Base-by-base conservation (phyloP, 30 jellyfish, hydroid and myxozoan species). In the Pelagia noctiluca region DNA sequence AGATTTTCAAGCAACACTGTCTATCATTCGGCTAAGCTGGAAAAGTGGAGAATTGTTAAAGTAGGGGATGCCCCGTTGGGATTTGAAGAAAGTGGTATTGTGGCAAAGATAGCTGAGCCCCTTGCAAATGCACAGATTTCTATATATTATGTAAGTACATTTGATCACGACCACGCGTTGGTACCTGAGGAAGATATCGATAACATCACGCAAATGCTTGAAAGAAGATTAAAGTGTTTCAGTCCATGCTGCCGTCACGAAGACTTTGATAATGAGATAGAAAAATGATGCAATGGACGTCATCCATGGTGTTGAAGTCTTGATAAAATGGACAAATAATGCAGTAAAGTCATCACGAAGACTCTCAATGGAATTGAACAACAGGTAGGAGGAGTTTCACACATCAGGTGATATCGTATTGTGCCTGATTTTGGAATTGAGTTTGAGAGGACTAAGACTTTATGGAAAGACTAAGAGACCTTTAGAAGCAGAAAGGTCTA, bases 21-120 rank as follows among this genome's bases (percentile, higher is more conserved):
- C 5, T 94, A 94, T 69, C 87, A 97, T 11, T 24, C 94, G 33
- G 79, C 97, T 31, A 83, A 85, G 62, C 87, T 80, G 23, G 99
- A 88, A 36, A 76, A 25, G 11, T 94, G 99, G 99, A 76, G 94
- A 73, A 88, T 94, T 78, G 86, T 94, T 4, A 53, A 53, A 63
- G 86, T 94, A 5, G 99, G 99, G 48, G 96, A 92, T 32, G 37
- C 84, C 69, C 94, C 95, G 12, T 74, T 94, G 76, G 99, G 97
- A 16, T 94, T 94, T 80, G 99, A 97, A 54, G 87, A 62, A 89
- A 49, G 96, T 54, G 99, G 99, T n/a, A 83, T 94, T 29, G 99
- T 94, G 13, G 97, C 97, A 48, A 97, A 88, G 72, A 88, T 94
- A 8, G 95, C 96, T 31, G 99, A 94, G 70, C 99, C 99, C 1